Evolutionary conservation across 2,888 invertebrate genomes (phyloP).

Genomic region (Muscina levida): DNA sequence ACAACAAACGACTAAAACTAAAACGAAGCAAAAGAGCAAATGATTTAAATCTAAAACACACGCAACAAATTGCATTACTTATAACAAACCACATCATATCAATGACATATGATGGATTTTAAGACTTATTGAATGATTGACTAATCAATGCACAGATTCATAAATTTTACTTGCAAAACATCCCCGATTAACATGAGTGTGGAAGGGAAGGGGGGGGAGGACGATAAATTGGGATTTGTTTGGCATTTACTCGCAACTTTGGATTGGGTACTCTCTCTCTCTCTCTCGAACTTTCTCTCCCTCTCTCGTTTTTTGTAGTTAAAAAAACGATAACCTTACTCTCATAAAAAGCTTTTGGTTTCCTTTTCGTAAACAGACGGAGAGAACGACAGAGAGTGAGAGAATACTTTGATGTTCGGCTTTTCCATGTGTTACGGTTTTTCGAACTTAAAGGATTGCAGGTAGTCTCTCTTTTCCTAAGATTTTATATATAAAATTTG

Average conservation of each 20-base stretch:
- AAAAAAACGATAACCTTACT: not conserved
- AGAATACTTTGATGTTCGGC: not conserved
- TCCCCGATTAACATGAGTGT: not conserved
- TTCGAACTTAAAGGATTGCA: conserved; percentile 10
- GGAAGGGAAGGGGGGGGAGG: not conserved
- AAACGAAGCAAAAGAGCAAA: not conserved
- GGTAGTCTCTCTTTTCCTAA: not conserved
- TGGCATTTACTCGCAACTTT: not conserved
- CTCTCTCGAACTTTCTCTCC: not conserved
- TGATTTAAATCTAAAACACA: conserved; percentile 1
- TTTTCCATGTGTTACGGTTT: not conserved
- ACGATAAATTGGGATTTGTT: not conserved
- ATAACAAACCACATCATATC: conserved; percentile 25
- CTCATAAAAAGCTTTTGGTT: too few relatives aligned
- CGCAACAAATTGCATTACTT: conserved; percentile 23
- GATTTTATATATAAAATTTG: conserved; percentile 9
- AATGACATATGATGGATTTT: conserved; percentile 37
- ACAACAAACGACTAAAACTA: too few relatives aligned
- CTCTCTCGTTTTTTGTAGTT: not conserved
- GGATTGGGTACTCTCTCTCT: not conserved
- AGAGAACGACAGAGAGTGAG: too few relatives aligned
- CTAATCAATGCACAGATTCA: conserved; percentile 38
- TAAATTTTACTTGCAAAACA: conserved; percentile 19
- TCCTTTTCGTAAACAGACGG: too few relatives aligned
- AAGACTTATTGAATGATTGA: conserved; percentile 38